Percentiles rank a stretch among this genome's conserved stretches.
phyloP scores from a whole-genome alignment of 2,113 vertebrate genomes.

The Nothoprocta pentlandii region DNA sequence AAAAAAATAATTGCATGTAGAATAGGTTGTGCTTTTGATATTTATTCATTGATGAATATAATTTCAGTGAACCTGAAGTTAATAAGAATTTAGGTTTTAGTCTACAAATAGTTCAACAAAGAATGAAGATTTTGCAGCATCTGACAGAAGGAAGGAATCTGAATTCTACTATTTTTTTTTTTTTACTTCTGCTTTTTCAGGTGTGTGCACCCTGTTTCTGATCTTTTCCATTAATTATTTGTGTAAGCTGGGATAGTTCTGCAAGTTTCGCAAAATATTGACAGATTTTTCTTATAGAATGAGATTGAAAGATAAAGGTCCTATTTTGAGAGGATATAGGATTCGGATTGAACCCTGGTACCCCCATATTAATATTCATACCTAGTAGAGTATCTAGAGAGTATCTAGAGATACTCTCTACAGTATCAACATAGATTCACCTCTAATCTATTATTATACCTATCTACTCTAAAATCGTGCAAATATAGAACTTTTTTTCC shows the following conservation, averaged over 20 bases:
- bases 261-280: neutral
- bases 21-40: neutral
- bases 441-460: neutral
- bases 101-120: neutral
- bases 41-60: neutral
- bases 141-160: neutral
- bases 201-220: neutral
- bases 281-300: neutral
- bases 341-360: rapidly evolving
- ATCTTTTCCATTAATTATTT: neutral
- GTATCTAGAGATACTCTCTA: too few species aligned
- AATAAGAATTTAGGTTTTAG: neutral
- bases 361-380: neutral
- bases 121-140: neutral
- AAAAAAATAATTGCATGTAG: neutral
- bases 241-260: neutral
- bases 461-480: neutral
- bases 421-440: too few species aligned
- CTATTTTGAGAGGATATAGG: neutral
- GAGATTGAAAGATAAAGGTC: neutral
- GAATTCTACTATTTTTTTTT: neutral
- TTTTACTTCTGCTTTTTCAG: neutral
- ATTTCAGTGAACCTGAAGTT: neutral
- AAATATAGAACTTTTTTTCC: neutral
- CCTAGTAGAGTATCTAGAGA: too few species aligned